Evolutionary conservation across 2,888 invertebrate genomes (phyloP), one percentile per base, ranked within the genome.

Genomic region (Caenorhabditis imperialis): DNA sequence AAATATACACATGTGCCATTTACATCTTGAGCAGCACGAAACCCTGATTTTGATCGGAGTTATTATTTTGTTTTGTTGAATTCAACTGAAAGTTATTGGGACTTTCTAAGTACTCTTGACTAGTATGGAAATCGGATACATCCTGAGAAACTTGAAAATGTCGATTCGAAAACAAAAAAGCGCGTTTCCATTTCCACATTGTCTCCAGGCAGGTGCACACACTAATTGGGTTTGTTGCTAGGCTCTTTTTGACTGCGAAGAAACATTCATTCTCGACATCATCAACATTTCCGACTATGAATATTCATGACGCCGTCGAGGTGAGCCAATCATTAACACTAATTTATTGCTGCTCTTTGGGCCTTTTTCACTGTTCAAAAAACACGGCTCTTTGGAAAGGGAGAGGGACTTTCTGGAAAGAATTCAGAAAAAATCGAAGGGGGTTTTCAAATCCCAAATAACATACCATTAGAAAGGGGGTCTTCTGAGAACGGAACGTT

Each of bases 91-190:
- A n/a, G n/a, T n/a, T n/a, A n/a, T n/a, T n/a, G n/a, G n/a, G n/a
- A n/a, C n/a, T n/a, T n/a, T n/a, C n/a, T n/a, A n/a, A n/a, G n/a
- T n/a, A n/a, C n/a, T n/a, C n/a, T n/a, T n/a, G n/a, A n/a, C n/a
- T n/a, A n/a, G n/a, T n/a, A n/a, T n/a, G n/a, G 63, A 54, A 65
- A 65, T 65, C n/a, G 48, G 54, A 65, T 55, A 65, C 37, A n/a
- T 47, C n/a, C n/a, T 42, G 40, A 48, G 54, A 65, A 38, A 53
- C n/a, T n/a, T n/a, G n/a, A n/a, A n/a, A n/a, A n/a, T n/a, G n/a
- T n/a, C n/a, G n/a, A n/a, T n/a, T n/a, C n/a, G n/a, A n/a, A n/a
- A n/a, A n/a, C n/a, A n/a, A n/a, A n/a, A n/a, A n/a, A n/a, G n/a
- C n/a, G n/a, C n/a, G n/a, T 27, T 51, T 16, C 37, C 22, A 6